Evolutionary conservation across 2,888 invertebrate species (phyloP), one percentile per base, ranked within the genome.

Genomic region (Carcina quercana): DNA sequence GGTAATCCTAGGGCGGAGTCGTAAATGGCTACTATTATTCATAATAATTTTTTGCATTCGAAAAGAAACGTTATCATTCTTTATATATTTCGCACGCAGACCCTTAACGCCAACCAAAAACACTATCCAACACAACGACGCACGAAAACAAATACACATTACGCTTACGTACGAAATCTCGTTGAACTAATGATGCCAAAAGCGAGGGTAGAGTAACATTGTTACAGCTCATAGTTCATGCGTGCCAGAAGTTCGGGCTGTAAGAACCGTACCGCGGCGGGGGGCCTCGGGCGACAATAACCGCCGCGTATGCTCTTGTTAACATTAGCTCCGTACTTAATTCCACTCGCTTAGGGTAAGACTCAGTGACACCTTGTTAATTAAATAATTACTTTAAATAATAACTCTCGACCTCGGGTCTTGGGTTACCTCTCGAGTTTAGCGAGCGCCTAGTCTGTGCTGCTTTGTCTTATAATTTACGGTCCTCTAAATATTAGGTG

Each of bases 301-400:
- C 74, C 69, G 52, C 60, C 65, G 61, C 75, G 73, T 79, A 76
- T 74, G 74, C 70, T 55, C 71, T 64, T 80, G 82, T 82, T 72
- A 76, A 79, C 79, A 80, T 79, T 79, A 78, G 76, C 68, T 61
- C 59, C 61, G 63, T 69, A 72, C 75, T 79, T 80, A 82, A 79
- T 80, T 70, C 82, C 76, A 79, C 78, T 76, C 69, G 62, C 74
- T 80, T 76, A 74, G 78, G 79, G 79, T 73, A 72, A 72, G 69
- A 68, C 72, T 68, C 59, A 57, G 61, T 63, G 71, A 78, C 75
- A 76, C 63, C 59, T 59, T 78, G 80, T 78, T 83, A 78, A 80
- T 83, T 82, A 79, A 80, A 80, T 80, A 82, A 82, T 82, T 80
- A 82, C 79, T 78, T 73, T 72, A 70, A 76, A 76, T 79, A 76